Evolutionary conservation across 2,797 vertebrate genomes (phyloP), one percentile per base, ranked within the genome.

Genomic region (Sorex maritimensis): DNA sequence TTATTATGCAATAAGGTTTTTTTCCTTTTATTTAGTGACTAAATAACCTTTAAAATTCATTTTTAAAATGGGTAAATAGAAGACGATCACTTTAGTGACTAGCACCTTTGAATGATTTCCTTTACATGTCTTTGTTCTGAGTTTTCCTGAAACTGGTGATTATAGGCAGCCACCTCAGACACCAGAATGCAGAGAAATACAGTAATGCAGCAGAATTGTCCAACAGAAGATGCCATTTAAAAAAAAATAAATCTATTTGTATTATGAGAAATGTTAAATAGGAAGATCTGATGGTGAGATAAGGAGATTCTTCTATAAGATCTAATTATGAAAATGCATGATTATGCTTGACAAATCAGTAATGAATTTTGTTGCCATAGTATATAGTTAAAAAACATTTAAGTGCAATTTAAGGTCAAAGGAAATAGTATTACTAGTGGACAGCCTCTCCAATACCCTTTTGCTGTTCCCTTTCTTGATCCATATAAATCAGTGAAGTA

Each of bases 121-220:
- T 94, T 92, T 88, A 84, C 49, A 68, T 65, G 75, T 41, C 73
- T 94, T 74, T 82, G 30, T 92, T 95, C 68, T 73, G 52, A 72
- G 67, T 91, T 90, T 91, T 80, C 75, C 85, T 80, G 90, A 94
- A 94, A 87, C 23, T 90, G 69, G 44, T 63, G 87, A 78, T 71
- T 89, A 79, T 79, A 69, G 68, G 69, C 14, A 82, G 55, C 67
- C 21, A 93, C 73, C 19, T 80, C 68, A 86, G 46, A 79, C 78
- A 75, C 46, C n/a, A 23, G 79, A 69, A 92, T 88, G 88, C 88
- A n/a, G 49, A 92, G 86, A 95, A 94, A 88, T 88, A 41, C 72
- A 73, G 69, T 17, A 12, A 6, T 79, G 44, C 26, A 86, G 75
- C 58, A 72, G 38, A 86, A 86, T 23, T 77, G 14, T 81, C 67